Base-by-base conservation (phyloP, 2,797 vertebrate genomes). In the Mormyrops boulengeri region DNA sequence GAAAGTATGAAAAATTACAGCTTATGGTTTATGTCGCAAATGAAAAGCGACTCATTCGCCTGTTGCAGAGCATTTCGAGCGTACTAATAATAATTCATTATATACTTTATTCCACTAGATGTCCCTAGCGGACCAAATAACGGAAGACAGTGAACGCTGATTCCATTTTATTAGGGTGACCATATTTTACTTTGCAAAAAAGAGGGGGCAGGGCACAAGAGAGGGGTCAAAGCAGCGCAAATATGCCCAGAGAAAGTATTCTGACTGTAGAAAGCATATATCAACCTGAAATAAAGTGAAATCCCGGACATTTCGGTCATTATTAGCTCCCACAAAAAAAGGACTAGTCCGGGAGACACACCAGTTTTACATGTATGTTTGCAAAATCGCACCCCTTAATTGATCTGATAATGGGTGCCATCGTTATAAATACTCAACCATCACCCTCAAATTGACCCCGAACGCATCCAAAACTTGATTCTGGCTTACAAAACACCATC, bases 41-140 rank as follows among this genome's bases (percentile, higher is more conserved):
- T 77, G 4, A 30, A 30, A 69, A 69, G 62, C 62, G 26, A 57
- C 26, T 66, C 22, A 2, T 11, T 66, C 11, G 62, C 26, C 0
- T 26, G 22, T 7, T 11, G 62, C 26, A 30, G 62, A 30, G 34
- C 34, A 7, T 41, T 41, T 38, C 69, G 19, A 12, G 4, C 38
- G 19, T 30, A 69, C 30, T 26, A 77, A 19, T 19, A 19, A 34
- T 77, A 77, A 41, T 80, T 14, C 34, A 44, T 34, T 2, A 2
- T 73, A 73, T 77, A 41, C 14, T 80, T 19, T 80, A 80, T 17
- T 80, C 73, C 73, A 80, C 73, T 80, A 80, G 73, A 80, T 80
- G 73, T 80, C 73, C 14, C 73, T 44, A 80, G 73, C 17, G 17
- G 38, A 80, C 14, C 38, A 80, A 80, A 19, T 80, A 41, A 44